A percentile compares a stretch with the other conserved stretches of the same genome.
These are phyloP conservation scores for Solenodon paradoxus DNA, from an alignment of 2,113 vertebrate genomes.

Conservation along the genomic window DNA sequence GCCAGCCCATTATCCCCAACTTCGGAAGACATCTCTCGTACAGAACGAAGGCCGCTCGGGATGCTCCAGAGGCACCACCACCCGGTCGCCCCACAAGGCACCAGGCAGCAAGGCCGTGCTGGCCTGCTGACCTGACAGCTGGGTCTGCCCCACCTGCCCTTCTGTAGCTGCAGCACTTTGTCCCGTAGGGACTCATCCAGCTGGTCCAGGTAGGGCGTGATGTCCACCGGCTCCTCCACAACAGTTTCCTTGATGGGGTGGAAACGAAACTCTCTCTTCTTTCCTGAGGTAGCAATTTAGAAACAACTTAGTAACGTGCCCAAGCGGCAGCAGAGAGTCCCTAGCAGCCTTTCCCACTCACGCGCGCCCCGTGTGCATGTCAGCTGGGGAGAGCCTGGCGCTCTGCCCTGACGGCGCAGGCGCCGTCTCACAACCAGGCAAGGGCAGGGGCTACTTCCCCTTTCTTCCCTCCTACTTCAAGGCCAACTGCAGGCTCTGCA, in stretches of 20 bases:
- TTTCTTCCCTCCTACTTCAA: neutral
- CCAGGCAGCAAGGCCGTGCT: neutral
- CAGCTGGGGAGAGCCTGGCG: no score
- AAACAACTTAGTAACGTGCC: neutral
- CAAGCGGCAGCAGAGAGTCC: neutral
- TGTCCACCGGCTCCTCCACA: slow-evolving; percentile 94
- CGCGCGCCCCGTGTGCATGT: accelerated
- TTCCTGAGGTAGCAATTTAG: slow-evolving; percentile 80
- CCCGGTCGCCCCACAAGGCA: no score
- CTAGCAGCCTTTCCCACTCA: neutral
- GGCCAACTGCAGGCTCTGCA: neutral
- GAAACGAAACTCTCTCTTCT: slow-evolving; percentile 96
- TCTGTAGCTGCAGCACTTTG: slow-evolving; percentile 95
- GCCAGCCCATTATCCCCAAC: neutral
- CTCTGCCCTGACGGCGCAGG: no score
- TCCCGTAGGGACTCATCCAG: slow-evolving; percentile 94
- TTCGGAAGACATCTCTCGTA: neutral
- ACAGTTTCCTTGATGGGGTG: slow-evolving; percentile 95
- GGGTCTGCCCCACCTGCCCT: slow-evolving; percentile 86
- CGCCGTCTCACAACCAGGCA: no score
- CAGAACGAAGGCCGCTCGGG: no score
- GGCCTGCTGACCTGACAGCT: neutral
- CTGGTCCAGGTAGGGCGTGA: slow-evolving; percentile 95
- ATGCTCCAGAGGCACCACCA: accelerated
- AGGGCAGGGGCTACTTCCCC: neutral